Base-by-base conservation (phyloP, 2,113 vertebrate genomes). In the Hippocampus zosterae region DNA sequence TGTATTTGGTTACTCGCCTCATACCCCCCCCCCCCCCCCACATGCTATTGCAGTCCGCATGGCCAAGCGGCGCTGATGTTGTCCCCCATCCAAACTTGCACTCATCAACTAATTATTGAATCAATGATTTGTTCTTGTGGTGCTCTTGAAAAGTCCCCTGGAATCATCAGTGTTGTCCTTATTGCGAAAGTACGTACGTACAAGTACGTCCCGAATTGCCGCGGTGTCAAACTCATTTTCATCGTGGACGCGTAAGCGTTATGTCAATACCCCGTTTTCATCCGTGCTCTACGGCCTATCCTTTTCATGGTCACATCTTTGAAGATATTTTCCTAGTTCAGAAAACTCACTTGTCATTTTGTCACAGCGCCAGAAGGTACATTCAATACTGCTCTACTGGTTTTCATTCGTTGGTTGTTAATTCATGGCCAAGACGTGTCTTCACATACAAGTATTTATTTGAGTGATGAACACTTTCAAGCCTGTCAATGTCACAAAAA, bases 1-100 rank as follows among this genome's bases (percentile, higher is more conserved):
- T 69, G 71, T 18, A 19, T 73, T 76, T 65, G 74, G 80, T 75
- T 70, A 66, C 74, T 74, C 40, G 11, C 52, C 65, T 71, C 73
- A 18, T 41, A 33, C 50, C 75, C 79, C 5, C 52, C 69, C 33
- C 59, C 73, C 82, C 78, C 83, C 44, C 3, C 29, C 29, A 2
- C 29, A 46, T 77, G 3, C 29, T 29, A 29, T 29, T 60, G 29
- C 57, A 65, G 74, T 71, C 65, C 21, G 65, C 65, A 67, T 72
- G 72, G 69, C 71, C 79, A 61, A 37, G 69, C 77, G 25, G 23
- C 29, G 53, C 80, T 75, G 75, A 68, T 76, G n/a, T 37, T 5
- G 23, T 65, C 65, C 50, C 29, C 21, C 74, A 74, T 62, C 81
- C 70, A 78, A 48, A 71, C 33, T 37, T 1, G 5, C 1, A 37